A percentile compares a stretch with the other conserved stretches of the same genome.
Conservation (phyloP, 2,797 vertebrate species). For the Takifugu ocellatus region DNA sequence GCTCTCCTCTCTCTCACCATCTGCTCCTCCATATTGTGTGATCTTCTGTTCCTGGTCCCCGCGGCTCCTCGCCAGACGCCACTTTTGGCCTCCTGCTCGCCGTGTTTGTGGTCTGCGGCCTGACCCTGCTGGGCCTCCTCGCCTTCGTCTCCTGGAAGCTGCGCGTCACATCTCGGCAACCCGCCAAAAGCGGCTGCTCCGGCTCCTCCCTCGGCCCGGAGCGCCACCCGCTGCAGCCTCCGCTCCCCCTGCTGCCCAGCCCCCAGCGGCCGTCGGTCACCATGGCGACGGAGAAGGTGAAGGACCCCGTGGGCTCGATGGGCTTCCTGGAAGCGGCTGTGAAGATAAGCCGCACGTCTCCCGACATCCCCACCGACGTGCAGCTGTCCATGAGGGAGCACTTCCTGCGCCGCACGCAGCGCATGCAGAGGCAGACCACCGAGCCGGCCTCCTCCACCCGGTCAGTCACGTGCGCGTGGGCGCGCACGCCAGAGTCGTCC, state of each 20-base stretch:
- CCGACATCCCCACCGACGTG: constrained; percentile 94
- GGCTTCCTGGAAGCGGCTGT: constrained; percentile 94
- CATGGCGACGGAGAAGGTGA: constrained; percentile 96
- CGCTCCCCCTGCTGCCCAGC: constrained; percentile 39
- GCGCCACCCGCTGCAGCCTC: constrained; percentile 56
- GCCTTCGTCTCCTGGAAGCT: constrained; percentile 94
- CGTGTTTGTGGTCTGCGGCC: constrained; percentile 86
- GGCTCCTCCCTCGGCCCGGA: constrained; percentile 64
- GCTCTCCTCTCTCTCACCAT: constrained; percentile 60
- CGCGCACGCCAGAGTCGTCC: constrained; percentile 1
- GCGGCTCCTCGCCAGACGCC: constrained; percentile 77
- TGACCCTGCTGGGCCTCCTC: constrained; percentile 90
- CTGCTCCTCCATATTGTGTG: constrained; percentile 77
- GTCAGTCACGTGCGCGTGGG: constrained; percentile 63
- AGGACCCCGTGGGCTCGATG: constrained; percentile 81
- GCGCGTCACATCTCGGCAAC: constrained; percentile 86
- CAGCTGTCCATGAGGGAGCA: constrained; percentile 98
- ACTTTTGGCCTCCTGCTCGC: constrained; percentile 87
- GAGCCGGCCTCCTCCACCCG: constrained; percentile 94
- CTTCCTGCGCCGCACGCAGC: constrained; percentile 85
- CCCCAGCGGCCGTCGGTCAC: constrained; percentile 65
- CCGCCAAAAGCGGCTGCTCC: constrained; percentile 79
- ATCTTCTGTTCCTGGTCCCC: constrained; percentile 48
- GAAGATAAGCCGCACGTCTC: constrained; percentile 98
- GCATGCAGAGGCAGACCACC: constrained; percentile 92